These are phyloP conservation scores for Hyalella azteca DNA, from an alignment of 2,888 invertebrate species.

Conservation along the genomic window DNA sequence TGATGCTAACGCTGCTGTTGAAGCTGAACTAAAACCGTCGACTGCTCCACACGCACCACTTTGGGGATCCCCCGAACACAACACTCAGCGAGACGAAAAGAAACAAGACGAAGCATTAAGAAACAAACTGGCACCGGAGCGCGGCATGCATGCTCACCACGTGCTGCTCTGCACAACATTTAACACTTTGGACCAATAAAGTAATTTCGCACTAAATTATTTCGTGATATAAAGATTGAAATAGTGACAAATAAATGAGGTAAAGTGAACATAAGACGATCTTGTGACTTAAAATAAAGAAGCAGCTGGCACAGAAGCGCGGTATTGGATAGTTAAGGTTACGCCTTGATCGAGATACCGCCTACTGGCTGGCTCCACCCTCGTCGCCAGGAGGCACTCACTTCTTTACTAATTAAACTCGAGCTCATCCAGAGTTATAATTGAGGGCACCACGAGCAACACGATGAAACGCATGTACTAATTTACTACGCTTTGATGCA, in stretches of 20 bases:
- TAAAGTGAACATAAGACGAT: background rate
- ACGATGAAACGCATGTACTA: too few species aligned
- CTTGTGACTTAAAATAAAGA: background rate
- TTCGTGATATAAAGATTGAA: background rate
- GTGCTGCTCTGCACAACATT: too few species aligned
- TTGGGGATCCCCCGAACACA: constrained; percentile 32
- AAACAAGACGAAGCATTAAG: background rate
- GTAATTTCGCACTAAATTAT: too few species aligned
- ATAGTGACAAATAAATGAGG: background rate
- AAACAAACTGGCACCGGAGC: background rate
- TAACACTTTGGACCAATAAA: too few species aligned
- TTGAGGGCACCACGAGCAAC: too few species aligned
- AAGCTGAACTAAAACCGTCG: constrained; percentile 26
- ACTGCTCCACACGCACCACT: background rate
- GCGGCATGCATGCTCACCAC: too few species aligned
- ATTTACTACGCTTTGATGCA: too few species aligned
- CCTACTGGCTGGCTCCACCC: background rate
- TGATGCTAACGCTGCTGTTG: constrained; percentile 36
- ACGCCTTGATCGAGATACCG: constrained; percentile 19
- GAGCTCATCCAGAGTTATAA: background rate
- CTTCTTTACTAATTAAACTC: constrained; percentile 5
- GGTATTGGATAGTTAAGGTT: background rate
- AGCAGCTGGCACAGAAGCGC: background rate
- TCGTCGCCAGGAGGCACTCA: constrained; percentile 18
- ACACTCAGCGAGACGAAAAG: background rate